Conservation (phyloP, 1,140 invertebrate genomes). For the Eufriesea mexicana region DNA sequence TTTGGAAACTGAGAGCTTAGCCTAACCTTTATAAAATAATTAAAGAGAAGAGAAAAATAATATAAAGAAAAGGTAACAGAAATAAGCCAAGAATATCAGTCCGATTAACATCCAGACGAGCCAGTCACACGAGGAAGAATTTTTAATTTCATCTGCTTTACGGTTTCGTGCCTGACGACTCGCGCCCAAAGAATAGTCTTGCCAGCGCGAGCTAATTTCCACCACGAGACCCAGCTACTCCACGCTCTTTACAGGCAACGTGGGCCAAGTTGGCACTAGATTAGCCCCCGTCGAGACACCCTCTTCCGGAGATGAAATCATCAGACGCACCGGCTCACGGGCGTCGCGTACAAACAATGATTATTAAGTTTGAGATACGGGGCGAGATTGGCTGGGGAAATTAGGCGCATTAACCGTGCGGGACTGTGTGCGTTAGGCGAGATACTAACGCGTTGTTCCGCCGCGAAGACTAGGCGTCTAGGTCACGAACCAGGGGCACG, state of each 20-base stretch:
- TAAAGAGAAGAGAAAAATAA: too few relatives aligned
- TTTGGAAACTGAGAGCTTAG: too few relatives aligned
- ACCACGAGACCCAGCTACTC: neutral
- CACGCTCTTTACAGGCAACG: neutral
- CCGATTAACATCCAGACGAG: too few relatives aligned
- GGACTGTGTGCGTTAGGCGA: neutral
- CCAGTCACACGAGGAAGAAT: too few relatives aligned
- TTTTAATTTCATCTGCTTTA: too few relatives aligned
- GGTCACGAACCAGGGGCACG: too few relatives aligned
- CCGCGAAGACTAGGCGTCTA: slow-evolving; percentile 3
- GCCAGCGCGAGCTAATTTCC: neutral
- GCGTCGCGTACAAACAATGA: slow-evolving; percentile 19
- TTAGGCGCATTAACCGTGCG: neutral
- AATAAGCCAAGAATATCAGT: too few relatives aligned
- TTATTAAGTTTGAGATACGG: slow-evolving; percentile 19
- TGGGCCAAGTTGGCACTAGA: neutral
- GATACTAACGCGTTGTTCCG: slow-evolving; percentile 20
- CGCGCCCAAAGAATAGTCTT: too few relatives aligned
- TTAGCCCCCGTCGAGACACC: neutral
- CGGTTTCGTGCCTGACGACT: too few relatives aligned
- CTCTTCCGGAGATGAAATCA: slow-evolving; percentile 11
- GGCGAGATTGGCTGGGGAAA: slow-evolving; percentile 15
- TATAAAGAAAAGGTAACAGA: too few relatives aligned
- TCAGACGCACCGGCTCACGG: slow-evolving; percentile 4
- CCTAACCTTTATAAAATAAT: too few relatives aligned